Conservation (phyloP, 2,888 invertebrate genomes). For the Poecilus cupreus region DNA sequence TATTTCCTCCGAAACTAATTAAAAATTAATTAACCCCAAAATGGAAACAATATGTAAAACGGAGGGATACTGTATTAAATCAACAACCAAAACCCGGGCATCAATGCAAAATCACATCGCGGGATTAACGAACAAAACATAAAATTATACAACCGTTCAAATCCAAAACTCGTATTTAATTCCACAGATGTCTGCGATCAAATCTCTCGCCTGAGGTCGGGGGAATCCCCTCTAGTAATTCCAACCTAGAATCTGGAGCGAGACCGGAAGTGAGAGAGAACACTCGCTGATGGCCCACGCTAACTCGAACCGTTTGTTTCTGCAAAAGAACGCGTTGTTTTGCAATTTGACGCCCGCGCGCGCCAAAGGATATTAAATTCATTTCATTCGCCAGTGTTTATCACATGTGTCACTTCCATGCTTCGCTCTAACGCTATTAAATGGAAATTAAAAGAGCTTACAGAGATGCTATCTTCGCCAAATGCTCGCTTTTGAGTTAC, state of each 20-base stretch:
- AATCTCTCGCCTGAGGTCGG: neutral
- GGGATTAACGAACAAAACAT: neutral
- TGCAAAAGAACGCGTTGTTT: conserved; percentile 30
- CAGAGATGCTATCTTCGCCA: neutral
- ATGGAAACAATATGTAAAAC: too few species aligned
- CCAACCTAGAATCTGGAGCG: neutral
- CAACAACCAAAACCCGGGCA: neutral
- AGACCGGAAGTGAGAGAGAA: neutral
- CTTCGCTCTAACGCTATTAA: conserved; percentile 3
- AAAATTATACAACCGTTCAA: conserved; percentile 8
- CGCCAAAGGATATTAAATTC: conserved; percentile 32
- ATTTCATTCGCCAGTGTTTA: conserved; percentile 2
- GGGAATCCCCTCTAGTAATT: conserved; percentile 11
- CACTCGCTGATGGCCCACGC: neutral
- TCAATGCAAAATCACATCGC: conserved; percentile 20
- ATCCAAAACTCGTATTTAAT: conserved; percentile 27
- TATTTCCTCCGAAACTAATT: too few species aligned
- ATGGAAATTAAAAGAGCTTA: conserved; percentile 36
- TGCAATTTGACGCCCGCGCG: conserved; percentile 16
- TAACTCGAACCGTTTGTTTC: conserved; percentile 3
- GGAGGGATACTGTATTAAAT: neutral
- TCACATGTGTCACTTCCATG: conserved; percentile 27
- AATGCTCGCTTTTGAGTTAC: neutral
- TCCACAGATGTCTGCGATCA: conserved; percentile 8
- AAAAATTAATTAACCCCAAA: too few species aligned